phyloP scores from a whole-genome alignment of 2,113 vertebrate species.

The Sinocyclocheilus rhinocerous region DNA sequence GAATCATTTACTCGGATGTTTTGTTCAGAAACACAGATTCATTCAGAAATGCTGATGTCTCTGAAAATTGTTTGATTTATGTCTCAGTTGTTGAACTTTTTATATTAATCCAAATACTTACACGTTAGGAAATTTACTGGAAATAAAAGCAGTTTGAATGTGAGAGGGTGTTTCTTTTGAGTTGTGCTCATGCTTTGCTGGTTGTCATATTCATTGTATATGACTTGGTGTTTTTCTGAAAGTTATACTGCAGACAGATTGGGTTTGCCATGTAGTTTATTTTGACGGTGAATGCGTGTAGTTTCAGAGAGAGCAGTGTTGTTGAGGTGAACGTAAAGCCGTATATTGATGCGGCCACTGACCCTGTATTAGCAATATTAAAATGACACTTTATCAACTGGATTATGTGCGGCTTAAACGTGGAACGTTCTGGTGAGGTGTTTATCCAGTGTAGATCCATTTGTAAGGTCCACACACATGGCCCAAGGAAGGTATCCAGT shows the following conservation, averaged over 20 bases:
- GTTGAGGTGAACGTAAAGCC: constrained; percentile 44
- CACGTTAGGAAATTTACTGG: too few relatives aligned
- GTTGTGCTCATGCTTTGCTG: not conserved
- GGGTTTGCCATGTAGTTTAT: not conserved
- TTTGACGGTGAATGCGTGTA: not conserved
- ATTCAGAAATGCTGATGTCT: not conserved
- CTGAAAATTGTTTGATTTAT: too few relatives aligned
- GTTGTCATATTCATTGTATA: not conserved
- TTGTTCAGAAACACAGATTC: not conserved
- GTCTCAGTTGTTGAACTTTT: too few relatives aligned
- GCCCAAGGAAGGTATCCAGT: too few relatives aligned
- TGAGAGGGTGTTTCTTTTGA: too few relatives aligned
- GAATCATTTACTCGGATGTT: not conserved
- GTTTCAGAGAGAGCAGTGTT: not conserved
- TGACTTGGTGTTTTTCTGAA: not conserved
- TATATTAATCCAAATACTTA: too few relatives aligned
- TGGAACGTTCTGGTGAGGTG: constrained; percentile 54
- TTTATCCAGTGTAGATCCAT: constrained; percentile 66
- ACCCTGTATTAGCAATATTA: constrained; percentile 72
- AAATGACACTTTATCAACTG: constrained; percentile 71
- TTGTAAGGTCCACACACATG: too few relatives aligned
- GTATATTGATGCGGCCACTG: constrained; percentile 36
- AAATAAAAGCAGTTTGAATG: too few relatives aligned
- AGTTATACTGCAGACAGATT: not conserved
- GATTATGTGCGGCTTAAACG: constrained; percentile 79